Conservation (phyloP, 2,888 invertebrate genomes). For the Perdita meconis region DNA sequence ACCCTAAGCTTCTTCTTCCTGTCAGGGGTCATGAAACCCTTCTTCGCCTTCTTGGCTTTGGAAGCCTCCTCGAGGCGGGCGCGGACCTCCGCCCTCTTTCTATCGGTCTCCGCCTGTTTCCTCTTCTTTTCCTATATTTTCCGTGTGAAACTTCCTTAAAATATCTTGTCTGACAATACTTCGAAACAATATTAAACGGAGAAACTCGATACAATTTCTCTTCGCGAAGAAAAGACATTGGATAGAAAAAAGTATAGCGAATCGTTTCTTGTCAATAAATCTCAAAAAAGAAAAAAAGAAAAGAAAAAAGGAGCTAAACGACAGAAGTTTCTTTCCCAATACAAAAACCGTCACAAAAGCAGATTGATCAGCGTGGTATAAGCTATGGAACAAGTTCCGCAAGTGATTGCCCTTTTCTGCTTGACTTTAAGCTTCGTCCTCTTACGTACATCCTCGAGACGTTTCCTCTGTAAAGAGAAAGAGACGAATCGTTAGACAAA, state of each 20-base stretch:
- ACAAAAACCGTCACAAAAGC: slow-evolving; percentile 16
- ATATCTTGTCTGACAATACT: slow-evolving; percentile 59
- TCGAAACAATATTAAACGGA: slow-evolving; percentile 26
- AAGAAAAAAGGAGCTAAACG: not conserved
- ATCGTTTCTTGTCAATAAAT: not conserved
- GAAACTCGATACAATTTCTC: slow-evolving; percentile 19
- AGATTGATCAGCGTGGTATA: slow-evolving; percentile 22
- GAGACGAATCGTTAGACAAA: slow-evolving; percentile 78
- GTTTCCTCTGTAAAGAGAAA: slow-evolving; percentile 90
- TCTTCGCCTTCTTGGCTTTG: slow-evolving; percentile 99
- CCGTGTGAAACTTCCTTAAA: slow-evolving; percentile 72
- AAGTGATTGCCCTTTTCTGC: slow-evolving; percentile 35
- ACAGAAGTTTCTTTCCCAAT: slow-evolving; percentile 1
- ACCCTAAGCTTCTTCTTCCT: slow-evolving; percentile 99
- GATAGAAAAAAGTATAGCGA: too few relatives aligned
- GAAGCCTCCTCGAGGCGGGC: slow-evolving; percentile 99
- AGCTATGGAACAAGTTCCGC: slow-evolving; percentile 60
- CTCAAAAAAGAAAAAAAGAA: not conserved
- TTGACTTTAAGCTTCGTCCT: slow-evolving; percentile 55
- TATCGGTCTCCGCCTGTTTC: slow-evolving; percentile 98
- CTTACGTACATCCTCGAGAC: slow-evolving; percentile 91
- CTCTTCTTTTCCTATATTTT: slow-evolving; percentile 95
- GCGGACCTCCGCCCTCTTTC: slow-evolving; percentile 99
- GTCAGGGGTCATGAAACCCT: slow-evolving; percentile 99
- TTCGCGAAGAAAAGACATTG: not conserved